phyloP scores from a whole-genome alignment of 2,888 invertebrate species.

The Oscheius onirici region DNA sequence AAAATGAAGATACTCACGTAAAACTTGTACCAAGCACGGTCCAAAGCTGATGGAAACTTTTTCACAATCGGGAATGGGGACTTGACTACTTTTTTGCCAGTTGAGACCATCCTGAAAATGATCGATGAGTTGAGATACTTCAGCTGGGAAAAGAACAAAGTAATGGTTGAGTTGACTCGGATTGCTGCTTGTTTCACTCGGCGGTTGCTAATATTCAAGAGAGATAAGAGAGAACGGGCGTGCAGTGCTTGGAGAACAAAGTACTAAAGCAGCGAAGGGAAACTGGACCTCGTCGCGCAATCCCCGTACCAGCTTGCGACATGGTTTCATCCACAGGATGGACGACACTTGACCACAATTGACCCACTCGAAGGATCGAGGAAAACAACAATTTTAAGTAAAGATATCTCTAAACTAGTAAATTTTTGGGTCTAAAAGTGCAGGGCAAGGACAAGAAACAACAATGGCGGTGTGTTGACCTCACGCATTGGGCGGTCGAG shows the following conservation, averaged over 20 bases:
- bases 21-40: conserved; percentile 40
- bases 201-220: conserved; percentile 10
- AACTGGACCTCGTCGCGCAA: conserved; percentile 25
- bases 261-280: conserved; percentile 13
- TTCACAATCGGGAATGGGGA: conserved; percentile 44
- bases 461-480: neutral
- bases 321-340: conserved; percentile 16
- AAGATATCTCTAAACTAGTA: neutral
- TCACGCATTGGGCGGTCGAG: neutral
- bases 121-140: neutral
- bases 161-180: neutral
- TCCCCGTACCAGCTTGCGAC: conserved; percentile 26
- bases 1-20: conserved; percentile 42
- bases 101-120: neutral
- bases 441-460: neutral
- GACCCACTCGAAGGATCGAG: neutral
- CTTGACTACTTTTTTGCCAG: conserved; percentile 24
- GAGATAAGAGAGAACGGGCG: conserved; percentile 26
- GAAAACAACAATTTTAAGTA: neutral
- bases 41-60: conserved; percentile 40
- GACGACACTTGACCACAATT: conserved; percentile 17
- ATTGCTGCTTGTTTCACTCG: neutral
- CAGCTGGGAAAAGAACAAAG: neutral
- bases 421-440: neutral
- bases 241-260: conserved; percentile 17